Conservation (phyloP, 1,140 invertebrate species). For the Hyles euphorbiae region DNA sequence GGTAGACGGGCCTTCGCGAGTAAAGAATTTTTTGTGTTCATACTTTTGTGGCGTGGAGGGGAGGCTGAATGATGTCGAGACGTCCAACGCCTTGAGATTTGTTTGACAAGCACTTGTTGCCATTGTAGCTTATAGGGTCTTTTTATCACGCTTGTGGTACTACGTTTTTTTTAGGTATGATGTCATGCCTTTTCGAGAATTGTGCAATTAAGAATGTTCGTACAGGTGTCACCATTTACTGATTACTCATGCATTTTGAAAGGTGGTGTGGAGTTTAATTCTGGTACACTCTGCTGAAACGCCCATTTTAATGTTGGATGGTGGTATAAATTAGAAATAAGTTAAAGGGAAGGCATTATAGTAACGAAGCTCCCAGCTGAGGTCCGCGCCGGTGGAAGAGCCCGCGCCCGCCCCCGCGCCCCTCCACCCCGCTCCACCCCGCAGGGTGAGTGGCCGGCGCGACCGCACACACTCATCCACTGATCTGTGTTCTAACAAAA, state of each 20-base stretch:
- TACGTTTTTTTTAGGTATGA: conserved; percentile 2
- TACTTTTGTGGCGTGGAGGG: conserved; percentile 38
- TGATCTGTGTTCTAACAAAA: conserved; percentile 18
- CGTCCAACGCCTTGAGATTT: conserved; percentile 24
- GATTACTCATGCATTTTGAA: too few species aligned
- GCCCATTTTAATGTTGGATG: too few species aligned
- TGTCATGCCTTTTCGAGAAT: not conserved
- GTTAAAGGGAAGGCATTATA: conserved; percentile 1
- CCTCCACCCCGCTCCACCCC: conserved; percentile 2
- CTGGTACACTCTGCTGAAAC: too few species aligned
- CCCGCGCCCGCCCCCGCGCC: conserved; percentile 2
- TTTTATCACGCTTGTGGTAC: not conserved
- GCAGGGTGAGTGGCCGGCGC: conserved; percentile 26
- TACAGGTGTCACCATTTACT: too few species aligned
- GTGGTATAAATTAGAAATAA: too few species aligned
- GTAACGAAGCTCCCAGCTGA: conserved; percentile 16
- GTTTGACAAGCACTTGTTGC: conserved; percentile 40
- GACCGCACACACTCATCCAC: conserved; percentile 10
- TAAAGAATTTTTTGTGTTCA: conserved; percentile 43
- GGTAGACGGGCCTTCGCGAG: conserved; percentile 56
- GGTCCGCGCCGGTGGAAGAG: conserved; percentile 14
- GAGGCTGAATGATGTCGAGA: conserved; percentile 30
- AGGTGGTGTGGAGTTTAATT: too few species aligned
- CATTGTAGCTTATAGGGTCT: conserved; percentile 10
- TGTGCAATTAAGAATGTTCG: too few species aligned